A percentile compares a stretch with the other conserved stretches of the same genome.
These are phyloP conservation scores for Tretioscincus oriximinensis DNA, from an alignment of 2,113 vertebrate species.

Conservation along the genomic window DNA sequence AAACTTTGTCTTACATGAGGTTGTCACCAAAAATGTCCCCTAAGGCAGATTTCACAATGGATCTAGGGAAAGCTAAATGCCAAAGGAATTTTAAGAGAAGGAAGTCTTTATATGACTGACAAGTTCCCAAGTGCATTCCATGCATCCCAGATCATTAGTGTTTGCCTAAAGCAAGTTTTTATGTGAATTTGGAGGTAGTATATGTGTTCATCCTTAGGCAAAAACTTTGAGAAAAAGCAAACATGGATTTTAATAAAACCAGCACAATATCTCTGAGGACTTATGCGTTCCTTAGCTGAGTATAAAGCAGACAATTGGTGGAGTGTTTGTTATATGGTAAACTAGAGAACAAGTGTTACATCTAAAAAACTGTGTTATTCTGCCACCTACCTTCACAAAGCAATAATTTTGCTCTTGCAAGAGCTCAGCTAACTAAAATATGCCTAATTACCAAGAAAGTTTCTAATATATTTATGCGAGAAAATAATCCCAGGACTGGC, in stretches of 20 bases:
- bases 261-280: not conserved
- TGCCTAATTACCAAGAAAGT: not conserved
- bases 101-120: not conserved
- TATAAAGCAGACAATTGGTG: not conserved
- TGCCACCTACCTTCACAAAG: conserved; percentile 11
- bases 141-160: not conserved
- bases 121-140: not conserved
- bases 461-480: not conserved
- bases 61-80: not conserved
- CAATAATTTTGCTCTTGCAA: not conserved
- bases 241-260: not conserved
- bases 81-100: not conserved
- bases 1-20: not conserved
- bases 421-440: not conserved
- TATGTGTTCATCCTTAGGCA: not conserved
- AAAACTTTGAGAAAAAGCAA: not conserved
- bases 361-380: not conserved
- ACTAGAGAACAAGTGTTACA: not conserved
- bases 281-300: not conserved
- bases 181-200: not conserved
- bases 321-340: not conserved
- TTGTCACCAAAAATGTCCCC: not conserved
- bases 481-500: not conserved
- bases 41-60: not conserved
- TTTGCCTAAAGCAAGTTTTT: not conserved